These are phyloP conservation scores for Phalacrocorax aristotelis DNA, from an alignment of 2,113 vertebrate genomes.

Conservation along the genomic window DNA sequence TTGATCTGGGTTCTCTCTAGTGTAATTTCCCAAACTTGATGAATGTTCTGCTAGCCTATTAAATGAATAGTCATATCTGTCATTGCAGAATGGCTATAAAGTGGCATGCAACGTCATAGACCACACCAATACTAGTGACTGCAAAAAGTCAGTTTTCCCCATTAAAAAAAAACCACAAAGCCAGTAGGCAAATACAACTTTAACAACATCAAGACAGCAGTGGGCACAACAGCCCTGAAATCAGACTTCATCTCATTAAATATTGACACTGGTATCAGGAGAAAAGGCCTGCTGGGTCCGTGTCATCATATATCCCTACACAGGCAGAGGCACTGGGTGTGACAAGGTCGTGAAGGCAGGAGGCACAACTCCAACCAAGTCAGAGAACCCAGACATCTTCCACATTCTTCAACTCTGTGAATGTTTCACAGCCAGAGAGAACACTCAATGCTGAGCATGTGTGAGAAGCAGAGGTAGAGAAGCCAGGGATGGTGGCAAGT, in stretches of 20 bases:
- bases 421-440: neutral
- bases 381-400: neutral
- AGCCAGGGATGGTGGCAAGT: neutral
- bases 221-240: neutral
- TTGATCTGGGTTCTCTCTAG: neutral
- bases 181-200: neutral
- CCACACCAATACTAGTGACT: no score
- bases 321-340: neutral
- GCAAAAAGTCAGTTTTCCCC: neutral
- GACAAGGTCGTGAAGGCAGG: neutral
- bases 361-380: neutral
- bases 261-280: neutral
- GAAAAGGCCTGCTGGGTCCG: neutral
- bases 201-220: neutral
- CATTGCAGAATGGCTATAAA: neutral
- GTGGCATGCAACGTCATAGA: fast-evolving
- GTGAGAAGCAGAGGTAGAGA: neutral
- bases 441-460: neutral
- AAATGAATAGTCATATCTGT: neutral
- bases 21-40: neutral
- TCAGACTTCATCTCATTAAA: neutral
- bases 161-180: neutral
- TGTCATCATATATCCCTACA: neutral
- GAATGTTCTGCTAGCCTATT: neutral
- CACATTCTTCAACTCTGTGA: neutral